Evolutionary conservation across 2,888 invertebrate genomes (phyloP), one percentile per base, ranked within the genome.

Genomic region (Rhabditoides inermis): DNA sequence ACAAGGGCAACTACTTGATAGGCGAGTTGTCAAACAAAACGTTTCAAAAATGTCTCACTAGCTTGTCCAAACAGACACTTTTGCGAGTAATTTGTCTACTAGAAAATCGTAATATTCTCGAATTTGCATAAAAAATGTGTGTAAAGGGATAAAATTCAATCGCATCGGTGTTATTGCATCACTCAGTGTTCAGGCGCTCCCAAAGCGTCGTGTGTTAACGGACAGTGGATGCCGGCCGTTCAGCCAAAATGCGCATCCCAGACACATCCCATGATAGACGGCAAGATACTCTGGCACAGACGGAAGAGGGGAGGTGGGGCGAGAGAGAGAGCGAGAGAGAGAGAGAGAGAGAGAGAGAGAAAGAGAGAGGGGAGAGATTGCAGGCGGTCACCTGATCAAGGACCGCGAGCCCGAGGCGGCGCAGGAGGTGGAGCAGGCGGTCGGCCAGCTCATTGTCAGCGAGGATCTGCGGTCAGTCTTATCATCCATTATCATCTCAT

Each of bases 171-270:
- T n/a, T n/a, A n/a, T n/a, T n/a, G n/a, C n/a, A n/a, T n/a, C n/a
- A n/a, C n/a, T n/a, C n/a, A n/a, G n/a, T n/a, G n/a, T 73, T 49
- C 32, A 75, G 76, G 76, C 1, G 67, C 75, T 2, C 76, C 74
- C 20, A 71, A 70, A 56, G 76, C 75, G 2, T 70, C 76, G 1
- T 76, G 76, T 55, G 69, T 73, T 18, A 65, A 73, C 48, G 76
- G 76, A 12, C 49, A 62, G 22, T 76, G 76, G 76, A 65, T 63
- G 61, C 76, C 76, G 5, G 62, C 63, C 27, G 57, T 73, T 5
- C 60, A 58, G 18, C 75, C 73, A 20, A 65, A 68, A 53, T 76
- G 76, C 51, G 68, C 68, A 6, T 67, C 68, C 1, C 74, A 76
- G 56, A 68, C 70, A 1, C 76, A 76, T 58, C 73, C 74, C 4